Evolutionary conservation across 2,113 vertebrate species (phyloP), one percentile per base, ranked within the genome.

Genomic region (Formicarius rufipectus): DNA sequence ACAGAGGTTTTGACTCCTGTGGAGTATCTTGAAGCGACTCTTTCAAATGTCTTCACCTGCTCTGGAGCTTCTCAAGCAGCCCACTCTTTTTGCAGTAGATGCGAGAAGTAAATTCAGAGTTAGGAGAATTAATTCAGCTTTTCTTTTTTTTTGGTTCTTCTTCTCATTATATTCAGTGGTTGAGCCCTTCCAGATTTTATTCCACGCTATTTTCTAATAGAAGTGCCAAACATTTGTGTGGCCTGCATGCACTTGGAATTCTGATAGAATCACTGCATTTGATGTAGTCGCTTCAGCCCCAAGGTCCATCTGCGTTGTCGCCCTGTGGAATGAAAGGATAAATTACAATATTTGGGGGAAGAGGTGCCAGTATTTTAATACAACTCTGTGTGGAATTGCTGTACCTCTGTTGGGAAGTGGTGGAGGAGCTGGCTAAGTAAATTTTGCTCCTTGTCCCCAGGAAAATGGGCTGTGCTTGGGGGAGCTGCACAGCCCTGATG

Each of bases 361-460:
- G 56, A 76, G 75, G 52, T 87, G 78, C 35, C 59, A 91, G 71
- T 55, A 69, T 94, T 96, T 91, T 83, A 73, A 87, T 45, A 47
- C 89, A 49, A 30, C 52, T 67, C 69, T 31, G 0, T 45, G 45
- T 72, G 24, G 74, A 83, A 93, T 91, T 81, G 47, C 77, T 82
- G 24, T 78, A 72, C 62, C 78, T 76, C 71, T 63, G 74, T 89
- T 88, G 68, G 89, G 75, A 89, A 83, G 90, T 87, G 24, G 31
- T 84, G 90, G 40, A 67, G 67, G 92, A 66, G 89, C 84, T 95
- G 64, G 39, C 77, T 96, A 80, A 92, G 74, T 88, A 25, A 80
- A 31, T 93, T 93, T 94, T 96, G 76, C 87, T 94, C 68, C 86
- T 40, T 94, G 78, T 96, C 81, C 71, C 90, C 22, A 84, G 79